Evolutionary conservation across 2,888 invertebrate species (phyloP).

Genomic region (Homarus gammarus): DNA sequence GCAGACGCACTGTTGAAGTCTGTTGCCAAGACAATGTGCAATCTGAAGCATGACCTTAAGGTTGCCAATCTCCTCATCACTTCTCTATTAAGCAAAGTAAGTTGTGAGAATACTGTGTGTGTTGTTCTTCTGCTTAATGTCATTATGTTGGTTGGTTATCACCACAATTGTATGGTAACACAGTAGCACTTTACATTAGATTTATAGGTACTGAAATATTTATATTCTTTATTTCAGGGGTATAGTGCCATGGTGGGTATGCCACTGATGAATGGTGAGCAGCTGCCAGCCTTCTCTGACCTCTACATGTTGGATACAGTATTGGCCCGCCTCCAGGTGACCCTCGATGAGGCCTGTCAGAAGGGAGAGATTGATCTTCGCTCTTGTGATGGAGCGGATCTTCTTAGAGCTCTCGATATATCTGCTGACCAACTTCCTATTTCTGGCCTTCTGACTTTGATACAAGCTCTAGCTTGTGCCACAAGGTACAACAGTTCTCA

Average conservation of each 20-base stretch:
- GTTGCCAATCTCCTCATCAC: constrained; percentile 80
- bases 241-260: constrained; percentile 39
- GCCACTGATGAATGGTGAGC: constrained; percentile 79
- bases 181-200: too few species aligned
- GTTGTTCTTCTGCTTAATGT: too few species aligned
- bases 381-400: constrained; percentile 78
- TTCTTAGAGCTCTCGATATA: constrained; percentile 73
- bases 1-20: constrained; percentile 86
- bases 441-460: constrained; percentile 84
- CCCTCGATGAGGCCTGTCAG: constrained; percentile 81
- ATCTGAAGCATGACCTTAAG: constrained; percentile 83
- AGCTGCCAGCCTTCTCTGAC: constrained; percentile 86
- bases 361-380: constrained; percentile 79
- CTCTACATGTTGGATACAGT: constrained; percentile 88
- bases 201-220: not conserved
- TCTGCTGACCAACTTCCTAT: constrained; percentile 78
- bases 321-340: constrained; percentile 85
- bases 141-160: too few species aligned
- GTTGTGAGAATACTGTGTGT: not conserved
- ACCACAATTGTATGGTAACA: too few species aligned
- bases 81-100: constrained; percentile 69
- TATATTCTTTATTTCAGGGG: constrained; percentile 34
- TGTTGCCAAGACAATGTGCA: constrained; percentile 86
- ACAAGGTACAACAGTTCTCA: constrained; percentile 78
- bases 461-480: constrained; percentile 84